Base-by-base conservation (phyloP, 1,140 invertebrate genomes). In the Caenorhabditis tropicalis region DNA sequence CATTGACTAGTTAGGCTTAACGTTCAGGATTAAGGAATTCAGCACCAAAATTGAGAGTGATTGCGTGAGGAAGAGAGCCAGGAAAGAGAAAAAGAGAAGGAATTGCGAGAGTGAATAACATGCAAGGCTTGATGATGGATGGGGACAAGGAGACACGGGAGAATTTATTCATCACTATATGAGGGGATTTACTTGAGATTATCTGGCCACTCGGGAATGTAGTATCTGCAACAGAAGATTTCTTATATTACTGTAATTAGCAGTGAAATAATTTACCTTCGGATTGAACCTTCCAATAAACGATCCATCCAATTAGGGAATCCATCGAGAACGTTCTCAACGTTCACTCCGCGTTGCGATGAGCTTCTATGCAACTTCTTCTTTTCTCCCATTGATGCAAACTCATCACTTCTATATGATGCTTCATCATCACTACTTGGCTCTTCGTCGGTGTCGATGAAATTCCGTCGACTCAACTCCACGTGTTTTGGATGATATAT, bases 301-400 rank as follows among this genome's bases (percentile, higher is more conserved):
- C 96, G 94, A 91, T 99, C 97, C 86, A 99, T 92, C 96, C 97
- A 99, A 91, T 96, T 96, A n/a, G 95, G 94, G 58, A 99, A 93
- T 5, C 96, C 96, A 89, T 97, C 95, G 79, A 99, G 92, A 29
- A 98, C 93, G 89, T 96, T 95, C 86, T 96, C 95, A 29, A 87
- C 31, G 27, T 91, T 88, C 51, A 90, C 15, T 31, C 74, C 65
- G 19, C 65, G 36, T 43, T 74, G 65, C 15, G 82, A 65, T 48
- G 70, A 65, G 16, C 70, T 80, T 39, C 70, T 43, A 33, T 70
- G 83, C 12, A 84, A 39, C 21, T 74, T 84, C 53, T 65, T 65
- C n/a, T 84, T 65, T 27, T 83, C 49, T 6, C 51, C 51, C 58
- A 70, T 60, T 65, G 58, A 74, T 43, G 65, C 65, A 53, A 60